Conservation (phyloP, 1,140 invertebrate species). For the Penaeus vannamei region DNA sequence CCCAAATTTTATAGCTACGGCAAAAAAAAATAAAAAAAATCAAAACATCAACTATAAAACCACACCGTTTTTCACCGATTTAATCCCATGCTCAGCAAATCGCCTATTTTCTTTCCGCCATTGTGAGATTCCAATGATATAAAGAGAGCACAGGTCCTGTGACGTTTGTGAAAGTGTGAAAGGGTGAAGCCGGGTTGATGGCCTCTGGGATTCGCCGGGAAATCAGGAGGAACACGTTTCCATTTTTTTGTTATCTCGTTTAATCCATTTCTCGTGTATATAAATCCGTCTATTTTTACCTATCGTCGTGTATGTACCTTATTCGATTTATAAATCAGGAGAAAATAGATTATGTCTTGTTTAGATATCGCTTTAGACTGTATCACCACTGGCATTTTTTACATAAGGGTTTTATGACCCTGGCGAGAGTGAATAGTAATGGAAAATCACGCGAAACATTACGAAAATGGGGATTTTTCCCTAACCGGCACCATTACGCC, state of each 20-base stretch:
- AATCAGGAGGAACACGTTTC: constrained; percentile 6
- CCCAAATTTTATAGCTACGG: not conserved
- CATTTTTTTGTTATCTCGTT: not conserved
- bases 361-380: too few relatives aligned
- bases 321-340: too few relatives aligned
- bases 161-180: constrained; percentile 55
- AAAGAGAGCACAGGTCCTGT: constrained; percentile 41
- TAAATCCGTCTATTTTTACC: not conserved
- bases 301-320: too few relatives aligned
- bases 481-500: constrained; percentile 52
- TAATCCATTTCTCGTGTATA: not conserved
- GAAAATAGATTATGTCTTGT: too few relatives aligned
- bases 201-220: not conserved
- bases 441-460: constrained; percentile 30
- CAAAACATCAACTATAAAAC: too few relatives aligned
- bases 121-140: not conserved
- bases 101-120: too few relatives aligned
- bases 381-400: not conserved
- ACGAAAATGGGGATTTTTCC: constrained; percentile 27
- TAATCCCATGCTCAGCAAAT: too few relatives aligned
- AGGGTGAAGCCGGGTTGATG: constrained; percentile 51
- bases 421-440: not conserved
- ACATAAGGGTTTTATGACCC: not conserved
- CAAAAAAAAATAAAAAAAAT: not conserved
- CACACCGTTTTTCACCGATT: too few relatives aligned